These are phyloP conservation scores for Phyllotreta cruciferae DNA, from an alignment of 2,888 invertebrate genomes.

Conservation along the genomic window DNA sequence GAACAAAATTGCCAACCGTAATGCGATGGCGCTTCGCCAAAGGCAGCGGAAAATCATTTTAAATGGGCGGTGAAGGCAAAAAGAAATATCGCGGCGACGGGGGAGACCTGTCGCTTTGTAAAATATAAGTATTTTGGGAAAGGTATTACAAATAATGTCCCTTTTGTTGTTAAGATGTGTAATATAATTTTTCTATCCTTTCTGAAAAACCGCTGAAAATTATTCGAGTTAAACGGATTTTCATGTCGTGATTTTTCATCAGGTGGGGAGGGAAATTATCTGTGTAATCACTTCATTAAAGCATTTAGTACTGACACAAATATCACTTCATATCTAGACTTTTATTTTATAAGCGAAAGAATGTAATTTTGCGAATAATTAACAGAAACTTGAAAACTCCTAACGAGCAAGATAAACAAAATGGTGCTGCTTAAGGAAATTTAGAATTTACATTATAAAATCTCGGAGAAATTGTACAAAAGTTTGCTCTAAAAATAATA, in stretches of 20 bases:
- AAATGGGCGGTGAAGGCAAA: conserved; percentile 18
- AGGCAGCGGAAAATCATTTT: conserved; percentile 23
- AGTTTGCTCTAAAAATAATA: too few relatives aligned
- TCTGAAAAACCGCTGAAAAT: too few relatives aligned
- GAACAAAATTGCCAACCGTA: conserved; percentile 34
- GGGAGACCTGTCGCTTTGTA: conserved; percentile 18
- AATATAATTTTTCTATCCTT: neutral
- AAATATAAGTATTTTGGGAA: conserved; percentile 14
- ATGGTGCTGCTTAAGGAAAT: too few relatives aligned
- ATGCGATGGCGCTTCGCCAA: conserved; percentile 22
- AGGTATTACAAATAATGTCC: conserved; percentile 8
- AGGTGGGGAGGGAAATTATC: neutral
- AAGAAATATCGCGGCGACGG: conserved; percentile 17
- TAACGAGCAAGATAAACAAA: too few relatives aligned
- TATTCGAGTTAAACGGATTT: neutral
- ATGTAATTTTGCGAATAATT: too few relatives aligned
- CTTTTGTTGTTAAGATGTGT: conserved; percentile 3
- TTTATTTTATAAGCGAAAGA: too few relatives aligned
- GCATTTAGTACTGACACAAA: too few relatives aligned
- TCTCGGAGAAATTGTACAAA: too few relatives aligned
- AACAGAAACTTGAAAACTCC: too few relatives aligned
- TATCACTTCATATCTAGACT: too few relatives aligned
- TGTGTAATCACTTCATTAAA: neutral
- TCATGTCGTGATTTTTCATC: neutral
- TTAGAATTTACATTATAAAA: too few relatives aligned